phyloP scores from a whole-genome alignment of 2,113 vertebrate genomes.

The Leptodactylus fuscus region DNA sequence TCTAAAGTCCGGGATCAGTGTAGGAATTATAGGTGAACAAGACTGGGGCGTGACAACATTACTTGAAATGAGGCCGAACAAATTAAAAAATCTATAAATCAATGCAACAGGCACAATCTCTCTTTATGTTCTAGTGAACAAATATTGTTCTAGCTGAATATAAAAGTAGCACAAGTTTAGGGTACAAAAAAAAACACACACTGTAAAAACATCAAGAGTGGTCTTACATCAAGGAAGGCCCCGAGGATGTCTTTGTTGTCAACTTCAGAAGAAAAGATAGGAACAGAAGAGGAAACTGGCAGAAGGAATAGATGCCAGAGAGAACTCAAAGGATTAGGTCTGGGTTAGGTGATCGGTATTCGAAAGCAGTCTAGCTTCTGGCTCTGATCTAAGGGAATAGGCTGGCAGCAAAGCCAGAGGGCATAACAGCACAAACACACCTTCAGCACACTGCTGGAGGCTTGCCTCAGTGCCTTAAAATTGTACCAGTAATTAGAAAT shows the following conservation, averaged over 20 bases:
- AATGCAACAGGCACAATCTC: conserved; percentile 89
- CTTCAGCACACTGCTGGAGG: conserved; percentile 91
- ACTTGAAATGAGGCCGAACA: conserved; percentile 68
- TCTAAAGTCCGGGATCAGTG: conserved; percentile 69
- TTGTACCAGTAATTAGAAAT: conserved; percentile 86
- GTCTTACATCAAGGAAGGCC: conserved; percentile 99
- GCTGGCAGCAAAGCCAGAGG: conserved; percentile 99
- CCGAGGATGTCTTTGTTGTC: conserved; percentile 99
- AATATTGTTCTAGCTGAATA: conserved; percentile 99
- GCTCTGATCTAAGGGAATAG: conserved; percentile 99
- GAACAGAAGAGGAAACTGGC: conserved; percentile 99
- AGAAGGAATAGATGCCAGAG: conserved; percentile 99
- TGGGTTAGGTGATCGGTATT: conserved; percentile 99
- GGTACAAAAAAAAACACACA: conserved; percentile 89
- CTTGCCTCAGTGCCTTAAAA: conserved; percentile 87
- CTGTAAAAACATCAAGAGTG: conserved; percentile 98
- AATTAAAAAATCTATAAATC: conserved; percentile 72
- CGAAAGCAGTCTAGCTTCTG: conserved; percentile 99
- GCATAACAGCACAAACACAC: conserved; percentile 99
- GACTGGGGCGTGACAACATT: conserved; percentile 53
- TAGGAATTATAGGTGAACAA: conserved; percentile 73
- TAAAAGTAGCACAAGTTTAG: conserved; percentile 98
- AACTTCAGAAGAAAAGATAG: conserved; percentile 99
- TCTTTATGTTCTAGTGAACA: conserved; percentile 99
- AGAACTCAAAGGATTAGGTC: conserved; percentile 99